Base-by-base conservation (phyloP, 2,888 invertebrate species). In the Dicyrtoma fusca region DNA sequence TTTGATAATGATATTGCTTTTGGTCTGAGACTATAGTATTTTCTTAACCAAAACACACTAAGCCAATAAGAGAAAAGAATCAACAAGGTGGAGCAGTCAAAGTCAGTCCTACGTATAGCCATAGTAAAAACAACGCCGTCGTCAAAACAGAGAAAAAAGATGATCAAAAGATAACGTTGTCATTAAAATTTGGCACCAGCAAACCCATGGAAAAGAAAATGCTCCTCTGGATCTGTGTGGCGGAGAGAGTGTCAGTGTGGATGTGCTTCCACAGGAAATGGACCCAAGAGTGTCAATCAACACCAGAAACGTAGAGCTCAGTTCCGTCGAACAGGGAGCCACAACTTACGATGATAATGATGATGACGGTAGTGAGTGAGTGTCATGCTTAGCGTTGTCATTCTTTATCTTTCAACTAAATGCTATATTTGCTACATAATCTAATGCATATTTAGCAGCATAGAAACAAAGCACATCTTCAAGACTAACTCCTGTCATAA, bases 311-410 rank as follows among this genome's bases (percentile, higher is more conserved):
- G 42, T 68, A 44, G 23, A 68, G 57, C 55, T 68, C 19, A 45
- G 34, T 64, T 51, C 45, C 57, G 51, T 55, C 64, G 42, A 63
- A 63, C 45, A 42, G 55, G n/a, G 19, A 68, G 66, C 49, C 57
- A 55, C 64, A 72, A 72, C 51, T 59, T 70, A 74, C 59, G 72
- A 75, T 74, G 75, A 70, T 75, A 72, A 75, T 74, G 75, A 75
- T 74, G 73, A 75, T 75, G 75, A 75, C 71, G 72, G 70, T 70
- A 71, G 42, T 75, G 68, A 72, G 57, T 70, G 66, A 66, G 51
- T 59, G 61, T 64, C 42, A 49, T 57, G 51, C 42, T 62, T 69
- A 69, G 49, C 55, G 14, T 19, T 44, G 47, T 19, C 23, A 64
- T 49, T 64, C 49, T 64, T 64, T 64, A 49, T 64, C 45, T 64